Evolutionary conservation across 2,797 vertebrate genomes (phyloP).

Genomic region (Sebastes iracundus): DNA sequence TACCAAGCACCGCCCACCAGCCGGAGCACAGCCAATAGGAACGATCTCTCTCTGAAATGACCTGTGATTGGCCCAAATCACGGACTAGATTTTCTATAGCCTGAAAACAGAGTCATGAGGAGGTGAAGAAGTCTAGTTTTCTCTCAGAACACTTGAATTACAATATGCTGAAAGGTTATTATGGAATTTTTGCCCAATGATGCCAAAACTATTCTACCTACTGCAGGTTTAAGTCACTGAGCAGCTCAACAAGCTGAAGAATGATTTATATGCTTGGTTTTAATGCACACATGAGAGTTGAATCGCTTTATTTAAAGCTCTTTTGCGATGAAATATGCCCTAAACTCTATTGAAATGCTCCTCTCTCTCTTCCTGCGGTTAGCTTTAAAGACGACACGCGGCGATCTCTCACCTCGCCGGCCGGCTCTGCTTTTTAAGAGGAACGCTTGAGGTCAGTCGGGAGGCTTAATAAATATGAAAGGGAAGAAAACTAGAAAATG

Average conservation of each 20-base stretch:
- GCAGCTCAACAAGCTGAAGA: background rate
- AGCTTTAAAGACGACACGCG: background rate
- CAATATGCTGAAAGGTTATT: no score
- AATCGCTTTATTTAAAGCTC: background rate
- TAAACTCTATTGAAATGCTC: background rate
- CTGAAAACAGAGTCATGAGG: no score
- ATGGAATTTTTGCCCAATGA: no score
- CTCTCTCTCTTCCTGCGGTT: background rate
- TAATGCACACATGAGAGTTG: background rate
- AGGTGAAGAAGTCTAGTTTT: no score
- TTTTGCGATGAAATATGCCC: background rate
- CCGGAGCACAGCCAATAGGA: no score
- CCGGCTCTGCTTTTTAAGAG: slow-evolving; percentile 36
- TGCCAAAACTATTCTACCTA: no score
- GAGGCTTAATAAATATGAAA: slow-evolving; percentile 71
- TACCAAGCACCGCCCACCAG: no score
- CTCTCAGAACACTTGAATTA: no score
- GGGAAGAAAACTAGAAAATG: slow-evolving; percentile 67
- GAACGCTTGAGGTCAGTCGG: slow-evolving; percentile 45
- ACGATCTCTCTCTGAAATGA: no score
- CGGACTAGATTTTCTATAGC: no score
- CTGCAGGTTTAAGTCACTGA: background rate
- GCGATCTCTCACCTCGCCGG: slow-evolving; percentile 26
- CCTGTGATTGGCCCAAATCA: no score
- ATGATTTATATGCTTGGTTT: background rate